Conservation (phyloP, 2,113 vertebrate genomes). For the Heteronetta atricapilla region DNA sequence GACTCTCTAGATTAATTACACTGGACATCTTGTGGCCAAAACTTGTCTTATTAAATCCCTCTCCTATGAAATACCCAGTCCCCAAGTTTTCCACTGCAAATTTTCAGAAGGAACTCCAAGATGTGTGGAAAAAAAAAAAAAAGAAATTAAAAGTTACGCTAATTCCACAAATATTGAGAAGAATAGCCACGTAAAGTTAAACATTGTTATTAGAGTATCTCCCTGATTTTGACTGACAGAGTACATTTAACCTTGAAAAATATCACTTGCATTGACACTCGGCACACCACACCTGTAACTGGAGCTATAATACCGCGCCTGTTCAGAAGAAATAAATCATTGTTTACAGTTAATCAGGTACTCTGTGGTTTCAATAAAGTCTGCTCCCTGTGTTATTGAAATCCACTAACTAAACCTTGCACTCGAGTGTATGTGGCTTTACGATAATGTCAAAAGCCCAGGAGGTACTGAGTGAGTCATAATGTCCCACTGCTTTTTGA, state of each 20-base stretch:
- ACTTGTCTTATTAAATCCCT: neutral
- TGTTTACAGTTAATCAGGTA: constrained; percentile 20
- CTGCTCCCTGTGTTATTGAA: constrained; percentile 14
- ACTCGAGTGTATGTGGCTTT: constrained; percentile 13
- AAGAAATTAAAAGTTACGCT: neutral
- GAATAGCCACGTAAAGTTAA: neutral
- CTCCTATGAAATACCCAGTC: neutral
- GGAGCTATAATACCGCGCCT: neutral
- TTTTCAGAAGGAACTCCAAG: neutral
- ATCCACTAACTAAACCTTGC: neutral
- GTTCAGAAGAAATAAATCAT: neutral
- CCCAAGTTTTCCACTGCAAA: neutral
- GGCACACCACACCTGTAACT: constrained; percentile 18
- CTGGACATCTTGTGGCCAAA: neutral
- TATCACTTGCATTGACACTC: neutral
- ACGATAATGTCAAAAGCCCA: constrained; percentile 65
- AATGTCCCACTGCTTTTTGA: constrained; percentile 71
- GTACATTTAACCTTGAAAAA: neutral
- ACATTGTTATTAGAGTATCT: neutral
- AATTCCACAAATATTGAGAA: neutral
- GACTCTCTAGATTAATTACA: neutral
- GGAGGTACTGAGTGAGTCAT: constrained; percentile 72
- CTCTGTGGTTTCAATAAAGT: constrained; percentile 9
- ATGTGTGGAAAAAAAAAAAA: neutral
- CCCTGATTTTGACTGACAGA: neutral